Evolutionary conservation across 2,888 invertebrate genomes (phyloP).

Genomic region (Dynastes hyllus): DNA sequence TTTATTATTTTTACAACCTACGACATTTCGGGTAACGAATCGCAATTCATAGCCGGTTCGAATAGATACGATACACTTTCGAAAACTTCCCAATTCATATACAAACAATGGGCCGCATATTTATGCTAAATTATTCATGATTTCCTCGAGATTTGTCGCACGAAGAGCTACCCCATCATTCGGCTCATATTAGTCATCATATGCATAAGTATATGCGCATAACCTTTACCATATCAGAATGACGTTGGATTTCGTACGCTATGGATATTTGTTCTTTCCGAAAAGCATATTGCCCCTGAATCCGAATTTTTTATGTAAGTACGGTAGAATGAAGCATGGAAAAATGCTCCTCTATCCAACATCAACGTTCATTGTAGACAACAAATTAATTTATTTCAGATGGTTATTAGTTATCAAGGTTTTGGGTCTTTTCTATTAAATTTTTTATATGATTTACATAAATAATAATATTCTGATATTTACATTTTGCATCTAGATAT

Average conservation of each 20-base stretch:
- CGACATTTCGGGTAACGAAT: neutral
- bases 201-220: conserved; percentile 10
- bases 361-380: too few species aligned
- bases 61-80: neutral
- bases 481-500: too few species aligned
- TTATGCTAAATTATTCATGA: conserved; percentile 44
- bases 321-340: too few species aligned
- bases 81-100: conserved; percentile 6
- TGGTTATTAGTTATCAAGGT: too few species aligned
- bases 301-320: too few species aligned
- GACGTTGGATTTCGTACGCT: neutral
- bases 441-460: too few species aligned
- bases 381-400: too few species aligned
- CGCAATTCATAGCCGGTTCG: neutral
- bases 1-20: neutral
- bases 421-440: too few species aligned
- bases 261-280: neutral
- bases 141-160: conserved; percentile 35
- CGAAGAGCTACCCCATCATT: neutral
- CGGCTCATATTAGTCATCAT: conserved; percentile 30
- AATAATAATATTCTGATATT: too few species aligned
- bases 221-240: neutral
- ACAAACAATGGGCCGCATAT: conserved; percentile 23
- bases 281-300: neutral
- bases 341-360: too few species aligned